Base-by-base conservation (phyloP, 1,140 invertebrate species). In the Eupeodes corollae region DNA sequence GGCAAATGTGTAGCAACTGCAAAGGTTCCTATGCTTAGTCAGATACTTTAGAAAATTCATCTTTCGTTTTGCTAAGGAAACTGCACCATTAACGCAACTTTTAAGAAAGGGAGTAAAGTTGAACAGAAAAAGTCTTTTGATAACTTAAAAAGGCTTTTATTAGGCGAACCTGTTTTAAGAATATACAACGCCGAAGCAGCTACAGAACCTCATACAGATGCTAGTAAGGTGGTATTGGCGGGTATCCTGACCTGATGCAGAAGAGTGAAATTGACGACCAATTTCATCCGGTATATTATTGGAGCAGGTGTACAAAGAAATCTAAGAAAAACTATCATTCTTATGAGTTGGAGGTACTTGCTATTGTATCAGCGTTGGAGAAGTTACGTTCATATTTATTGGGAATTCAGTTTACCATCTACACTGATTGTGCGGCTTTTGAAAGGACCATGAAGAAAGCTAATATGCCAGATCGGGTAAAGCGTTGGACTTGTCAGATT, bases 1-100 rank as follows among this genome's bases (percentile, higher is more conserved):
- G 40, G 18, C 53, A 56, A 15, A 63, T 56, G 48, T 58, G 1
- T 56, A 62, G 21, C 48, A 64, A 42, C 14, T 69, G 9, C 56
- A 63, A 32, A 56, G 52, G 26, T 70, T 66, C 47, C 26, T 67
- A 5, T 61, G 65, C n/a, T 42, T 64, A n/a, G 53, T 54, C n/a
- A 54, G 56, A 10, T 67, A 64, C 50, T 67, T 69, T 39, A 49
- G 59, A 10, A 67, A 61, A 47, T 59, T 58, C 41, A 57, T 66
- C 47, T 26, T 48, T n/a, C 45, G 54, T 14, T 69, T 56, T 56
- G 50, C 61, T 5, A 3, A 26, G 6, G 56, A 57, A 15, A 55
- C 59, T 15, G 52, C 42, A 45, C 56, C 57, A 55, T n/a, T n/a
- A n/a, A n/a, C n/a, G n/a, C n/a, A n/a, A n/a, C n/a, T n/a, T n/a